These are phyloP conservation scores for Gymnobelideus leadbeateri DNA, from an alignment of 2,113 vertebrate genomes.

Conservation along the genomic window DNA sequence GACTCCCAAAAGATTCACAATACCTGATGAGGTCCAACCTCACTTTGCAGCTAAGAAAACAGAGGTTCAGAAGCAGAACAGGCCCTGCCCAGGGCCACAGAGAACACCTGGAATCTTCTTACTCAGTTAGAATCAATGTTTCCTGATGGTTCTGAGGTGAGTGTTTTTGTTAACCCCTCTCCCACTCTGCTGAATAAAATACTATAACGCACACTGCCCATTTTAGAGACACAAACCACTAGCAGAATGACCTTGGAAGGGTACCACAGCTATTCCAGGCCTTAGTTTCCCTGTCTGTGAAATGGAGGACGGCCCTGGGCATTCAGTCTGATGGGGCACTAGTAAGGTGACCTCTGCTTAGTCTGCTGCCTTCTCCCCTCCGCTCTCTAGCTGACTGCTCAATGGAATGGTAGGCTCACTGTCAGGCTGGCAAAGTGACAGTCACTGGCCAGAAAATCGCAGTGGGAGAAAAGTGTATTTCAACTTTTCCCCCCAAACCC, in stretches of 20 bases:
- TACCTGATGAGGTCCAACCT: neutral
- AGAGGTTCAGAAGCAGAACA: neutral
- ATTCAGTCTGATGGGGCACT: neutral
- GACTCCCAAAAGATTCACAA: neutral
- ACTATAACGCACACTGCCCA: neutral
- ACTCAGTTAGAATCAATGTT: neutral
- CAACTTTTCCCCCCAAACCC: slow-evolving; percentile 58
- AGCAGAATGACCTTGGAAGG: neutral
- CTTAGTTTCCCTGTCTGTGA: neutral
- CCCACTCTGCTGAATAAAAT: neutral
- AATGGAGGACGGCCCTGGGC: neutral
- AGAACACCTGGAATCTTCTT: neutral
- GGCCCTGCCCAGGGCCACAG: neutral
- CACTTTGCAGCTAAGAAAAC: neutral
- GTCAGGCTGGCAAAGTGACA: slow-evolving; percentile 2
- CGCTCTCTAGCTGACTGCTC: slow-evolving; percentile 14
- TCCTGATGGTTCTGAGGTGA: neutral
- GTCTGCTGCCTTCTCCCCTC: neutral
- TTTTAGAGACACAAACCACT: neutral
- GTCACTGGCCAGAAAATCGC: neutral
- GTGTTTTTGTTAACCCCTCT: neutral
- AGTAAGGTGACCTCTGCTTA: neutral
- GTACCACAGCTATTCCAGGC: neutral
- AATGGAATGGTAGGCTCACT: slow-evolving; percentile 39
- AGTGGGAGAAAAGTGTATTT: slow-evolving; percentile 69